Conservation (phyloP, 2,888 invertebrate genomes). For the Lottia gigantea region DNA sequence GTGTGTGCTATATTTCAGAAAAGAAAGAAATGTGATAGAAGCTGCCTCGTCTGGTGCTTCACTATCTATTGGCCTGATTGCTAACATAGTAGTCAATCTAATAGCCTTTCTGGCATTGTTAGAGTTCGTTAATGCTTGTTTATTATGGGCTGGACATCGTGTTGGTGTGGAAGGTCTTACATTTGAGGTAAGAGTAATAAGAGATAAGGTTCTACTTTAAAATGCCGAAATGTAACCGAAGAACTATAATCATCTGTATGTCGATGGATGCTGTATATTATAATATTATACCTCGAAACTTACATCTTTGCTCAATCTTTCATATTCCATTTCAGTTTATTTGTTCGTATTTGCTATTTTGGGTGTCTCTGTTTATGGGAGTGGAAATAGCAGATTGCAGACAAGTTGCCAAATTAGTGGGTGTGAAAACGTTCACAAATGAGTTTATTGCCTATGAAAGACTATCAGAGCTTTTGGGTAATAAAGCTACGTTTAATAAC, state of each 20-base stretch:
- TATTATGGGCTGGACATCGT: slow-evolving; percentile 72
- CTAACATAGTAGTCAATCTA: slow-evolving; percentile 90
- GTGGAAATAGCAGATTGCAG: slow-evolving; percentile 76
- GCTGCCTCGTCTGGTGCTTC: slow-evolving; percentile 91
- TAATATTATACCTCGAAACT: not conserved
- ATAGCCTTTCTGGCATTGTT: slow-evolving; percentile 91
- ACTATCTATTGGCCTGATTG: slow-evolving; percentile 81
- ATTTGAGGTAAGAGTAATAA: slow-evolving; percentile 69
- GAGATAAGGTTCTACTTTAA: not conserved
- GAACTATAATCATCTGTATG: too few species aligned
- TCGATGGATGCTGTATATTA: too few species aligned
- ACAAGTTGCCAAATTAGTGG: slow-evolving; percentile 84
- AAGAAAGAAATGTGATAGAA: slow-evolving; percentile 86
- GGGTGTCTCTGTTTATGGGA: slow-evolving; percentile 89
- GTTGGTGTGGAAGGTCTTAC: slow-evolving; percentile 75
- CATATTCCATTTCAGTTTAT: slow-evolving; percentile 67
- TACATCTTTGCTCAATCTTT: not conserved
- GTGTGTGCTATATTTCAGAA: slow-evolving; percentile 71
- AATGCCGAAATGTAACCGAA: too few species aligned
- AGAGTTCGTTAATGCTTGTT: slow-evolving; percentile 82
- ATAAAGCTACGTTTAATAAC: slow-evolving; percentile 34
- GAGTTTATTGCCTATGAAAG: slow-evolving; percentile 90
- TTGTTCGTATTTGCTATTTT: slow-evolving; percentile 89
- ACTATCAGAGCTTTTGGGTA: slow-evolving; percentile 68
- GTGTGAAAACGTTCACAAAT: slow-evolving; percentile 92